phyloP scores from a whole-genome alignment of 2,888 invertebrate genomes.

The Drosophila aldrichi region DNA sequence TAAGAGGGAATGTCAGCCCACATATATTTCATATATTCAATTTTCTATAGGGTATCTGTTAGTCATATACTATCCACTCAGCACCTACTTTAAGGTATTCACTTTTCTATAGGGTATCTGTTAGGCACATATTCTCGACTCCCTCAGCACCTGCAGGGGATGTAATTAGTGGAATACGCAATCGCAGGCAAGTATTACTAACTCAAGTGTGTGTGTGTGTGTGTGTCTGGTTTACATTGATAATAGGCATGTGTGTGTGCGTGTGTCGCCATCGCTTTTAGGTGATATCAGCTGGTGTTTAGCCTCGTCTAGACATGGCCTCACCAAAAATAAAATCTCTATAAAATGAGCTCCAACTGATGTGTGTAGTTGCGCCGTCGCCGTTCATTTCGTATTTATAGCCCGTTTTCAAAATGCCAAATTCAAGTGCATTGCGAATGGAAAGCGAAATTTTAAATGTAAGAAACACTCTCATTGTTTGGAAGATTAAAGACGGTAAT shows the following conservation, averaged over 20 bases:
- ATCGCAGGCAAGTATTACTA: constrained; percentile 45
- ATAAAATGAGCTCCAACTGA: constrained; percentile 23
- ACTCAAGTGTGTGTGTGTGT: background rate
- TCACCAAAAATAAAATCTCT: constrained; percentile 64
- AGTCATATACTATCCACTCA: background rate
- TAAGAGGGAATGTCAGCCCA: no score
- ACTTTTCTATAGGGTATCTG: background rate
- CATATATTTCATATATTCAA: no score
- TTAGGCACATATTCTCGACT: background rate
- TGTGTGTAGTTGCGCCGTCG: constrained; percentile 46
- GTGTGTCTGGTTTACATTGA: constrained; percentile 65
- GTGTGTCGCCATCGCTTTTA: constrained; percentile 27
- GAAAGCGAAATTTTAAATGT: constrained; percentile 20
- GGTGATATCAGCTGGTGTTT: constrained; percentile 43
- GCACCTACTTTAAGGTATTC: no score
- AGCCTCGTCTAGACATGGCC: constrained; percentile 58
- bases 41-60: background rate
- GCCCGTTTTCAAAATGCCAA: constrained; percentile 61
- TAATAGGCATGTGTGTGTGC: constrained; percentile 34
- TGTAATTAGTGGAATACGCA: constrained; percentile 36
- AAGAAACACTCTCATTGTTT: background rate
- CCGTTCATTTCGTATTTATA: constrained; percentile 59
- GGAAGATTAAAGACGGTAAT: constrained; percentile 16
- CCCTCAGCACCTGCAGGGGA: constrained; percentile 31
- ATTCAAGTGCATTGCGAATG: constrained; percentile 56